Conservation (phyloP, 2,113 vertebrate species). For the Columba janthina region DNA sequence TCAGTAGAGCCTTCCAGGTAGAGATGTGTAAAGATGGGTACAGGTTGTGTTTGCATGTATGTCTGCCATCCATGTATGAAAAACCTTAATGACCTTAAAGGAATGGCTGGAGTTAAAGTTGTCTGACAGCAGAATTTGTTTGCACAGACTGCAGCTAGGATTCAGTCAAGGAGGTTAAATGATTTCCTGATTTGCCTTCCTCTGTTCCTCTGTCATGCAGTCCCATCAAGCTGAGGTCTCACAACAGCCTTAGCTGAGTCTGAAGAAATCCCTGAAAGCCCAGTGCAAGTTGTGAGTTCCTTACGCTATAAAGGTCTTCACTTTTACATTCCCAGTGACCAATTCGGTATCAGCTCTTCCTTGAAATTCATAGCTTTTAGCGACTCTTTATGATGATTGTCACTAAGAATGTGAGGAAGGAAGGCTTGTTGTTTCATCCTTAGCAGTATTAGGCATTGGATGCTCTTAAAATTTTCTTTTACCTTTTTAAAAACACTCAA, state of each 20-base stretch:
- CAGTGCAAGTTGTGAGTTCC: not conserved
- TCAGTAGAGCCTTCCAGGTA: not conserved
- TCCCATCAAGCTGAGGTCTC: not conserved
- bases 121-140: not conserved
- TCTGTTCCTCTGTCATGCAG: not conserved
- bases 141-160: not conserved
- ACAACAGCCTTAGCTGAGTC: not conserved
- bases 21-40: not conserved
- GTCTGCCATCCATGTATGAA: not conserved
- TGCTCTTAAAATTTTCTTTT: not conserved
- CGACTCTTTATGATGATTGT: not conserved
- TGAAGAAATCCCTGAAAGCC: not conserved
- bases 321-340: not conserved
- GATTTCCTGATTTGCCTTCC: not conserved
- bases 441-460: not conserved
- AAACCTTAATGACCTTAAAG: slow-evolving; percentile 1
- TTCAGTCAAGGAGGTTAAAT: not conserved
- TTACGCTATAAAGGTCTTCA: not conserved
- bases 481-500: not conserved
- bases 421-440: not conserved
- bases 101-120: not conserved
- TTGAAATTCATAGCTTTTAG: not conserved
- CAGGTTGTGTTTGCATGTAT: not conserved
- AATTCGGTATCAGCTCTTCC: not conserved
- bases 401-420: not conserved